Base-by-base conservation (phyloP, 2,113 vertebrate genomes). In the Ictalurus furcatus region DNA sequence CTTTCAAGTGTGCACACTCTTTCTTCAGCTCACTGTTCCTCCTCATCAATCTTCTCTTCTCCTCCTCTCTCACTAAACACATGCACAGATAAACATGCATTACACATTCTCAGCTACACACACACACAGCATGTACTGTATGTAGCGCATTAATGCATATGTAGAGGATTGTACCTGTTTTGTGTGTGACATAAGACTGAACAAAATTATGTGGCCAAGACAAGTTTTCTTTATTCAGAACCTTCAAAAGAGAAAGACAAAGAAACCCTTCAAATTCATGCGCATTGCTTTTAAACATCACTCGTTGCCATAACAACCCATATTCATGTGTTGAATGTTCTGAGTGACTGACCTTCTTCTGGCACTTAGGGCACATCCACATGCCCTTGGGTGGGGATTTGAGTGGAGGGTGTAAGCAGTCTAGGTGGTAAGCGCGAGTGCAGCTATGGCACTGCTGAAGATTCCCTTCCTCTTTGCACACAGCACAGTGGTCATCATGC, bases 301-400 rank as follows among this genome's bases (percentile, higher is more conserved):
- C 23, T 14, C 56, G 52, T 54, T 71, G 63, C 44, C 54, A 30
- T 56, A 4, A 71, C 25, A n/a, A 40, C n/a, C 30, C 0, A 40
- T 73, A 17, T 13, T 40, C 3, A 19, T 67, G 37, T 34, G 79
- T 56, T 40, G 12, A 23, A 52, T 76, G 40, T 52, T n/a, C 21
- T 28, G 58, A 34, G 9, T 6, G 54, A 48, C 80, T 8, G 90
- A 99, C 98, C 97, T 99, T 99, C 94, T 98, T 97, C 94, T 99
- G 98, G 95, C 98, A 99, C 96, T 97, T 98, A 92, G 98, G 97
- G 94, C 98, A 99, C 95, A 97, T 94, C 98, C 98, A 99, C 87
- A 96, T 73, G 8, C 98, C 98, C 91, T 97, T 96, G 90, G 97
- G 97, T 0, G 94, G 94, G 1, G 97, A 95, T 94, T 95, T 97